Conservation (phyloP, 2,113 vertebrate species). For the Canis aureus region DNA sequence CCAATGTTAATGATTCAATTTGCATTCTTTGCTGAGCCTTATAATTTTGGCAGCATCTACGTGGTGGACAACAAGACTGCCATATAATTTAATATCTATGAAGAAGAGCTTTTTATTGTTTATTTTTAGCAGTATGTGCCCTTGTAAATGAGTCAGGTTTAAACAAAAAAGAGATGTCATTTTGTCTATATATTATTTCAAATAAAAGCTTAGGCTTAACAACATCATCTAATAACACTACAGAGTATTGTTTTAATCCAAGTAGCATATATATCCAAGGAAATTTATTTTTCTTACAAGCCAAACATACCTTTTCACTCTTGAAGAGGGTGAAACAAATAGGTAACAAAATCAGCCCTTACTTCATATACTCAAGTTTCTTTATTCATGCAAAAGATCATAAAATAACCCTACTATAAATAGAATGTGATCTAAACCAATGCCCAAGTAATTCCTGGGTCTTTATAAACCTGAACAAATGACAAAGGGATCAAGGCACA, state of each 20-base stretch:
- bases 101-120: background rate
- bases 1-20: slow-evolving; percentile 61
- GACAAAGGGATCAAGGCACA: background rate
- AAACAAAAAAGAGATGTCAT: background rate
- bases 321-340: background rate
- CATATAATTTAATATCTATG: background rate
- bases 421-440: background rate
- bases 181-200: slow-evolving; percentile 8
- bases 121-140: slow-evolving; percentile 35
- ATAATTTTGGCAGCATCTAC: slow-evolving; percentile 62
- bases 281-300: background rate
- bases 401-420: background rate
- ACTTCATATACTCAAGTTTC: background rate
- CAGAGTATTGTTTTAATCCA: background rate
- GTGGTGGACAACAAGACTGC: background rate
- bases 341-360: background rate
- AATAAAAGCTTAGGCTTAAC: background rate
- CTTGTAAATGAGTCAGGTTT: background rate
- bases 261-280: background rate
- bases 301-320: background rate
- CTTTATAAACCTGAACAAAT: background rate
- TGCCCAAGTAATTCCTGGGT: background rate
- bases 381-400: background rate
- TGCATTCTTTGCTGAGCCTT: slow-evolving; percentile 32
- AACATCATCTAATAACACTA: background rate